A percentile compares a stretch with the other conserved stretches of the same genome.
These are phyloP conservation scores for Lithophane ornitopus DNA, from an alignment of 2,888 invertebrate genomes.

Conservation along the genomic window DNA sequence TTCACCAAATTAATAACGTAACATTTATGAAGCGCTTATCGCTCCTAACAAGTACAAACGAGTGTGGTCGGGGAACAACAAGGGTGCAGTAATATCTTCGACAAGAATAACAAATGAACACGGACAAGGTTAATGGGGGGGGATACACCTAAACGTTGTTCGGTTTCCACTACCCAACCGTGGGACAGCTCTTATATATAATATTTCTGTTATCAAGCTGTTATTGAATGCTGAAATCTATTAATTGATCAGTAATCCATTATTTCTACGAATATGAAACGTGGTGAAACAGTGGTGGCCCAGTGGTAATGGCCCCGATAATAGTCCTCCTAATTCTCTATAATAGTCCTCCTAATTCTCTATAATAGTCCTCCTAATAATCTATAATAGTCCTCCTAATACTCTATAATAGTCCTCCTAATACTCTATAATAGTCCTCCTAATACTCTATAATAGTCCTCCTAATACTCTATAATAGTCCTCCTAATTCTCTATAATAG, in stretches of 20 bases:
- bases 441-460: too few relatives aligned
- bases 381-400: not conserved
- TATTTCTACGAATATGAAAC: not conserved
- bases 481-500: not conserved
- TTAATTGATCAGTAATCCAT: not conserved
- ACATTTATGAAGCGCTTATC: constrained; percentile 35
- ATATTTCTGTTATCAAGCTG: not conserved
- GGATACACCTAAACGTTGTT: constrained; percentile 37
- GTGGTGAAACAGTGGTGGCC: too few relatives aligned
- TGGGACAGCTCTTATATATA: constrained; percentile 5
- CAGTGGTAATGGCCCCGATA: too few relatives aligned
- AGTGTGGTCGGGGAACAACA: constrained; percentile 40
- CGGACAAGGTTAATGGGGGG: constrained; percentile 47
- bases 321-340: not conserved
- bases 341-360: not conserved
- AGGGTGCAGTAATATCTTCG: constrained; percentile 63
- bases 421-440: not conserved
- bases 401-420: not conserved
- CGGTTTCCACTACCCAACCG: constrained; percentile 18
- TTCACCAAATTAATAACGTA: not conserved
- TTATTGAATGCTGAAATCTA: constrained; percentile 8
- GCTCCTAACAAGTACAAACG: constrained; percentile 54
- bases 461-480: not conserved
- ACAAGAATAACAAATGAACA: constrained; percentile 60
- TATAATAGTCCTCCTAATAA: not conserved